Evolutionary conservation across 1,140 invertebrate genomes (phyloP).

Genomic region (Drosophila parabipectinata): DNA sequence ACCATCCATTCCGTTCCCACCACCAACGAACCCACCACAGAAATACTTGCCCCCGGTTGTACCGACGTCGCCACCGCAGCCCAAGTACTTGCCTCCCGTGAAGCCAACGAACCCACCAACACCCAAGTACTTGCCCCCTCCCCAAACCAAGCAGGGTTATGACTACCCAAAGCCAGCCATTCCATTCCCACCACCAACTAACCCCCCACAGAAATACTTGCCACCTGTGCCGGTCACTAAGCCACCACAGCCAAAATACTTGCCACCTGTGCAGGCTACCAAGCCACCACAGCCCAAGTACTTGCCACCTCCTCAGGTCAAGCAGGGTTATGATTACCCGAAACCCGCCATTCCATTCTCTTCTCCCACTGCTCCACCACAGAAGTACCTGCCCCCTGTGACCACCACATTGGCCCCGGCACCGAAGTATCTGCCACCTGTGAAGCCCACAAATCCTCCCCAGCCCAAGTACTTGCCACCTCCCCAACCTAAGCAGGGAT

Average conservation of each 20-base stretch:
- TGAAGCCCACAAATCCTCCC: conserved; percentile 28
- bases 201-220: conserved; percentile 34
- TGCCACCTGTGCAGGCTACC: conserved; percentile 37
- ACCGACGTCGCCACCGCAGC: conserved; percentile 18
- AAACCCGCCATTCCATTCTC: conserved; percentile 59
- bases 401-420: conserved; percentile 20
- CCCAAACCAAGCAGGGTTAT: conserved; percentile 41
- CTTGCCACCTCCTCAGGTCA: conserved; percentile 41
- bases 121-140: conserved; percentile 40
- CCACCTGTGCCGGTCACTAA: conserved; percentile 36
- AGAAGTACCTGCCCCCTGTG: conserved; percentile 41
- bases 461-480: conserved; percentile 58
- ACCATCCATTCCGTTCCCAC: conserved; percentile 54
- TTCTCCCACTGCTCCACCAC: conserved; percentile 36
- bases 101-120: conserved; percentile 51
- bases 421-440: conserved; percentile 37
- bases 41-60: conserved; percentile 51
- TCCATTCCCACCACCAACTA: conserved; percentile 49
- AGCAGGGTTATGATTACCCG: conserved; percentile 45
- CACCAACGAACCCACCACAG: conserved; percentile 23
- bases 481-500: conserved; percentile 46
- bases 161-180: conserved; percentile 62
- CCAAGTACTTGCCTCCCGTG: conserved; percentile 31
- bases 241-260: conserved; percentile 30
- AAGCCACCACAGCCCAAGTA: conserved; percentile 51